These are phyloP conservation scores for Tenodera sinensis DNA, from an alignment of 2,888 invertebrate species.

Conservation along the genomic window DNA sequence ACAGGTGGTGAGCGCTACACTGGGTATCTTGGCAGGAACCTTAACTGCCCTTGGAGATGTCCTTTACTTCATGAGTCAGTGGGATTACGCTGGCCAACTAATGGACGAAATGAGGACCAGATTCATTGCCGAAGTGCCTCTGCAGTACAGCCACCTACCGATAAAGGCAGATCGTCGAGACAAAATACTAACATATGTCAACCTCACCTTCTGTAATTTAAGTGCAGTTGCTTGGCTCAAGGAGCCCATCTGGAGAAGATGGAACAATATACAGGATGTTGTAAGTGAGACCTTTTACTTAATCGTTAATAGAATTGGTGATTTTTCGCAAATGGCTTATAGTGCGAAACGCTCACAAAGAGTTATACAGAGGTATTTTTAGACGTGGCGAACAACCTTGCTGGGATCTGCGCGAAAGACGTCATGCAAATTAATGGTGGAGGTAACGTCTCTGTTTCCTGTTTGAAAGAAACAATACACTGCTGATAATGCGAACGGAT, in stretches of 20 bases:
- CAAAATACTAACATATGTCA: background rate
- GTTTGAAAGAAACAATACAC: no score
- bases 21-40: background rate
- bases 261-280: background rate
- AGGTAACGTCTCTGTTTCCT: no score
- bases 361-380: no score
- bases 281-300: background rate
- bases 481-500: no score
- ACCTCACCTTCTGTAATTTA: background rate
- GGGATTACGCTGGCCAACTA: background rate
- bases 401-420: no score
- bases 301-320: no score
- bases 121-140: background rate
- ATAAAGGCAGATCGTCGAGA: background rate
- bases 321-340: no score
- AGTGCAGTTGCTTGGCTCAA: background rate
- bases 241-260: background rate
- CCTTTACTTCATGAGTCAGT: background rate
- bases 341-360: no score
- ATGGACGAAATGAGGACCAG: background rate
- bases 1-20: background rate
- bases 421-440: no score
- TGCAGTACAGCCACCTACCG: background rate
- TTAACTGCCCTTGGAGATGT: background rate
- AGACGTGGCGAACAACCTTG: no score